Evolutionary conservation across 2,113 vertebrate genomes (phyloP).

Genomic region (Tragelaphus strepsiceros): DNA sequence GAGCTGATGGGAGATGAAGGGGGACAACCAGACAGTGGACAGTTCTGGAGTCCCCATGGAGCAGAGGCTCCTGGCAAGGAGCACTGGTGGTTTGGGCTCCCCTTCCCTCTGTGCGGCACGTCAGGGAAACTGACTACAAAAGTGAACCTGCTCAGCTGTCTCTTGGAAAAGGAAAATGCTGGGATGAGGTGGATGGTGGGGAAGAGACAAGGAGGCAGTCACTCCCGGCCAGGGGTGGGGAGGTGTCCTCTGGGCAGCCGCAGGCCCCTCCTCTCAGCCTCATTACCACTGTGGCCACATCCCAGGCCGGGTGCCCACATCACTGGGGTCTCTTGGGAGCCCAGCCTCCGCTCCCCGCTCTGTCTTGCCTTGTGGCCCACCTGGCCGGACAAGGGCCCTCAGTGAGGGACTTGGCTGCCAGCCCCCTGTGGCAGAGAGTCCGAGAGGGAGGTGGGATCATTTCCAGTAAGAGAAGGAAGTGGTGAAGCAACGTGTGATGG

Average conservation of each 20-base stretch:
- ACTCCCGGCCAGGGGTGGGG: background rate
- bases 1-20: background rate
- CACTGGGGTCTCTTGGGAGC: background rate
- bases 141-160: background rate
- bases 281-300: background rate
- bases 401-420: constrained; percentile 76
- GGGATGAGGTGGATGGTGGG: background rate
- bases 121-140: background rate
- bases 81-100: background rate
- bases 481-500: background rate
- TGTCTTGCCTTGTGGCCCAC: constrained; percentile 74
- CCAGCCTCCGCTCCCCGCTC: constrained; percentile 53
- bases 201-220: background rate
- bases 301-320: accelerated
- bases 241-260: background rate
- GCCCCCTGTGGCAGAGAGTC: constrained; percentile 65
- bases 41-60: accelerated
- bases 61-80: background rate
- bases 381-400: constrained; percentile 77
- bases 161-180: background rate
- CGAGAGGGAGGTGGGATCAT: background rate
- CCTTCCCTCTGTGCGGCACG: background rate
- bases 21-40: background rate
- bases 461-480: constrained; percentile 25
- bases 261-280: background rate